phyloP scores from a whole-genome alignment of 2,888 invertebrate species.

The Drosophila nr. fundita region DNA sequence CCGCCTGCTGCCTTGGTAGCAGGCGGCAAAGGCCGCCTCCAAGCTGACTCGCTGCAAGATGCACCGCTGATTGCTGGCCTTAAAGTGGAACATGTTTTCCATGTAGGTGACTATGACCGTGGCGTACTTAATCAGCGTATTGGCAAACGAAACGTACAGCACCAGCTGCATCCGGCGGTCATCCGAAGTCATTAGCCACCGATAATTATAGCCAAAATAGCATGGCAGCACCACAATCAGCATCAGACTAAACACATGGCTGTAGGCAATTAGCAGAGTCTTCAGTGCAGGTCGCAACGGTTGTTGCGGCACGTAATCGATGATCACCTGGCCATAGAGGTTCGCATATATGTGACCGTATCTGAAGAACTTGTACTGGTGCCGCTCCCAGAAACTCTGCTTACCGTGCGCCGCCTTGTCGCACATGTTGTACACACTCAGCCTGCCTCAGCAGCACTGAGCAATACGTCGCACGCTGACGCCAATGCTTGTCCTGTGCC shows the following conservation, averaged over 20 bases:
- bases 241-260: conserved; percentile 65
- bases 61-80: conserved; percentile 62
- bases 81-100: conserved; percentile 69
- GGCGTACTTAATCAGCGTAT: conserved; percentile 74
- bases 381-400: conserved; percentile 73
- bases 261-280: conserved; percentile 57
- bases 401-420: conserved; percentile 1
- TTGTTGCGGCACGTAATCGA: conserved; percentile 74
- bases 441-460: conserved; percentile 23
- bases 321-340: conserved; percentile 71
- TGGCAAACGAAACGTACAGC: conserved; percentile 68
- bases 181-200: conserved; percentile 46
- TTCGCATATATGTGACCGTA: conserved; percentile 78
- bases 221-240: conserved; percentile 67
- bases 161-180: conserved; percentile 69
- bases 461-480: background rate
- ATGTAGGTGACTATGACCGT: conserved; percentile 74
- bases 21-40: conserved; percentile 60
- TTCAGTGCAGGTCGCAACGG: conserved; percentile 44
- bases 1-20: conserved; percentile 28
- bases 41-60: conserved; percentile 58
- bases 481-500: background rate
- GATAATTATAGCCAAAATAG: conserved; percentile 69
- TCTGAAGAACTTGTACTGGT: conserved; percentile 69
- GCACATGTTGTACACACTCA: conserved; percentile 23